Evolutionary conservation across 1,140 invertebrate species (phyloP).

Genomic region (silkworm (Bombyx mori)): ASM3026992v2 NC_085117.1:16968501-16969000

Average conservation of each 20-base stretch:
- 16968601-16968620: conserved; percentile 50
- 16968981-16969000: conserved; percentile 2
- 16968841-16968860: conserved; percentile 20
- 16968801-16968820: conserved; percentile 17
- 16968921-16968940: conserved; percentile 21
- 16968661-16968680: conserved; percentile 32
- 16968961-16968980: conserved; percentile 7
- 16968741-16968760: conserved; percentile 25
- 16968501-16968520: conserved; percentile 55
- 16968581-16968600: conserved; percentile 45
- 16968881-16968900: conserved; percentile 14
- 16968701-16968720: conserved; percentile 27
- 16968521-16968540: conserved; percentile 55
- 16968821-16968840: conserved; percentile 8
- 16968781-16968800: conserved; percentile 13
- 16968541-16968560: conserved; percentile 59
- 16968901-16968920: conserved; percentile 13
- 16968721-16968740: conserved; percentile 32
- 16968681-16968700: conserved; percentile 29
- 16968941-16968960: conserved; percentile 25
- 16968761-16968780: not conserved
- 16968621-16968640: conserved; percentile 59
- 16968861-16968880: conserved; percentile 26
- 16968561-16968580: conserved; percentile 49
- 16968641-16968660: conserved; percentile 48